Conservation (phyloP, 1,140 invertebrate genomes). For the Diuraphis noxia region DNA sequence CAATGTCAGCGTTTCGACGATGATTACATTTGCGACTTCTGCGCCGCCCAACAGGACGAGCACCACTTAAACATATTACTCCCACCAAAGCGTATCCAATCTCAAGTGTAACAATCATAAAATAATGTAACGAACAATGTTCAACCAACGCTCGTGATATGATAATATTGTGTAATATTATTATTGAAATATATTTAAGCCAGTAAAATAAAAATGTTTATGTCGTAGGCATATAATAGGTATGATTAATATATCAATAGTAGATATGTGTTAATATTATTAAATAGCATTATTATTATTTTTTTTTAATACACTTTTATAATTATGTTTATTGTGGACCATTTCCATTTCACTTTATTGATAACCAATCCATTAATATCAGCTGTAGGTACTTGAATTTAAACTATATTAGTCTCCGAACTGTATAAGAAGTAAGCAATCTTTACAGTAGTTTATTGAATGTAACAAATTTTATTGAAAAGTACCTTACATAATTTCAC, state of each 20-base stretch:
- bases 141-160: background rate
- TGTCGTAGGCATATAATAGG: too few species aligned
- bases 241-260: too few species aligned
- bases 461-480: background rate
- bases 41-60: too few species aligned
- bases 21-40: conserved; percentile 41
- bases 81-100: conserved; percentile 17
- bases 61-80: conserved; percentile 51
- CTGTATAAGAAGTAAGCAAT: background rate
- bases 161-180: background rate
- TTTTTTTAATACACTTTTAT: too few species aligned
- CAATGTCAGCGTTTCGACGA: conserved; percentile 45
- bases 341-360: background rate
- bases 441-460: background rate
- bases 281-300: too few species aligned
- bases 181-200: background rate
- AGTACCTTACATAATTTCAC: background rate
- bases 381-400: background rate
- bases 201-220: background rate
- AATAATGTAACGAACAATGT: background rate
- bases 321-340: background rate
- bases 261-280: too few species aligned
- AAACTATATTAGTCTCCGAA: background rate
- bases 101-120: background rate
- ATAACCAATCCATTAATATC: background rate